Percentiles rank a stretch among this genome's conserved stretches.
phyloP scores from a whole-genome alignment of 35 echinoderm and acorn worm species.

The Nesometra sesokonis region DNA sequence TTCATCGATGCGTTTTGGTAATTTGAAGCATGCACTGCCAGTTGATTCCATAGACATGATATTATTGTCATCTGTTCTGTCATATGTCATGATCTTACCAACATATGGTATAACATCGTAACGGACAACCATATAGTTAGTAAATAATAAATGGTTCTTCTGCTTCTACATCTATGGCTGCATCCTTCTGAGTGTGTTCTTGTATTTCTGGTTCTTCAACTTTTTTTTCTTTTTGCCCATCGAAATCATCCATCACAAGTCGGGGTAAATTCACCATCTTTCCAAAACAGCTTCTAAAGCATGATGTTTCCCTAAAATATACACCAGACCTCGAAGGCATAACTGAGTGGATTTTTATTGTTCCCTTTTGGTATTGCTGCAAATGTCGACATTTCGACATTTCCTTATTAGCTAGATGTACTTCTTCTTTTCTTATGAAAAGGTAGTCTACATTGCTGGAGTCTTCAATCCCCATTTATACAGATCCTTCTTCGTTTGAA shows the following conservation, averaged over 20 bases:
- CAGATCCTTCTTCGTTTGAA: slow-evolving; percentile 12
- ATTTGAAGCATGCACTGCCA: no score
- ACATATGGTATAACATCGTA: no score
- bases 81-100: no score
- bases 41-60: no score
- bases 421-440: background rate
- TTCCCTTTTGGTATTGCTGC: background rate
- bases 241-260: background rate
- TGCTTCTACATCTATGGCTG: no score
- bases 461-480: background rate
- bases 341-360: background rate
- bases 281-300: background rate
- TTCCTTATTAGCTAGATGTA: slow-evolving; percentile 11
- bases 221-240: no score
- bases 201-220: no score
- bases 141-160: no score
- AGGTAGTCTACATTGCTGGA: slow-evolving; percentile 2
- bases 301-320: background rate
- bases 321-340: background rate
- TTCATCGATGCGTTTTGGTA: no score
- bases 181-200: no score
- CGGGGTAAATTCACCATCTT: background rate
- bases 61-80: no score
- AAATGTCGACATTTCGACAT: background rate
- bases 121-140: no score